Base-by-base conservation (phyloP, 2,113 vertebrate species). In the Planiliza haematocheilus region DNA sequence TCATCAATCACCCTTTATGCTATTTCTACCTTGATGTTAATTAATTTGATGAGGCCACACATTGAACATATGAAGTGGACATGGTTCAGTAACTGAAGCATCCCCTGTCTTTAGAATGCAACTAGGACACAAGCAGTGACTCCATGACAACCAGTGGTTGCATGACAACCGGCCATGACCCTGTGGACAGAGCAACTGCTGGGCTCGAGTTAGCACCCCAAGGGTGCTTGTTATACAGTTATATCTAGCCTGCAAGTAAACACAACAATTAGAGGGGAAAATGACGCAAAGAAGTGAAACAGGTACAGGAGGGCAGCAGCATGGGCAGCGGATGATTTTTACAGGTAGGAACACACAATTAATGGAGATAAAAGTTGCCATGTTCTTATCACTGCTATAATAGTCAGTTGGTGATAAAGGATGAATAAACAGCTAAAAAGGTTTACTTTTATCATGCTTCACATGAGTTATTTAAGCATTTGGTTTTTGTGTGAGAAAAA, bases 291-390 rank as follows among this genome's bases (percentile, higher is more conserved):
- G 51, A 10, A 49, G 18, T 21, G 58, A 60, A 24, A 11, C 30
- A 49, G 64, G 58, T 41, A 46, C 56, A 50, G 53, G 12, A 36
- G 16, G 0, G 11, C 10, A 12, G 1, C 77, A 45, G 51, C 38
- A 2, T 21, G 92, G 92, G 48, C 83, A 91, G 41, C 89, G 91
- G 78, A 90, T 93, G 18, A 53, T 94, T 34, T 94, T 93, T 61
- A 93, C 94, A 90, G 93, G 91, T 94, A 88, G 42, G 53, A 24
- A 6, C 38, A 24, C 5, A 30, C 24, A 30, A 30, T 30, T 30
- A 2, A 2, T 30, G 24, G 24, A 30, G 24, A 30, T 30, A 30
- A 30, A 5, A 30, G 24, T 30, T 30, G 24, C 10, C 18, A 52
- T 13, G n/a, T 16, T 52, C 1, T 30, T 18, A 17, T 55, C 3